Evolutionary conservation across 2,888 invertebrate species (phyloP).

Genomic region (Gymnosoma rotundatum): DNA sequence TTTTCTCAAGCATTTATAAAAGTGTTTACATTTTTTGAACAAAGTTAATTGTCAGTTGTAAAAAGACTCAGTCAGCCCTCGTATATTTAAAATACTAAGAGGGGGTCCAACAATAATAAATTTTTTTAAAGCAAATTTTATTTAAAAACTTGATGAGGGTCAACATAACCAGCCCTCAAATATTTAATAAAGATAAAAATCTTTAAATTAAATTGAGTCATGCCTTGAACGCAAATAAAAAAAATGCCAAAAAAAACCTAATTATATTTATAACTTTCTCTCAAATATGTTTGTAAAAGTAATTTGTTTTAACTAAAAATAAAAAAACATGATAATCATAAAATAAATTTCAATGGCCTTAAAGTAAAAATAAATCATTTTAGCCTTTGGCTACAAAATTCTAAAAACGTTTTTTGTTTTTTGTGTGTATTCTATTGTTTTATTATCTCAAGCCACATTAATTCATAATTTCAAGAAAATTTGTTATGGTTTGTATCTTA

Average conservation of each 20-base stretch:
- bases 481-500: slow-evolving; percentile 47
- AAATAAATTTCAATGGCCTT: neutral
- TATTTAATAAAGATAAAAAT: slow-evolving; percentile 47
- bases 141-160: slow-evolving; percentile 66
- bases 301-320: neutral
- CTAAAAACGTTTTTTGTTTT: slow-evolving; percentile 13
- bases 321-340: neutral
- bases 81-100: slow-evolving; percentile 19
- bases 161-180: slow-evolving; percentile 50
- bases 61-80: neutral
- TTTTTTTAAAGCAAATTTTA: slow-evolving; percentile 15
- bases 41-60: no score
- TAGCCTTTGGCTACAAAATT: slow-evolving; percentile 50
- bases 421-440: slow-evolving; percentile 41
- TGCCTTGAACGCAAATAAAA: slow-evolving; percentile 10
- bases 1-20: no score
- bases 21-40: no score
- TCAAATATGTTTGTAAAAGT: slow-evolving; percentile 10
- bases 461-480: slow-evolving; percentile 48
- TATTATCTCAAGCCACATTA: slow-evolving; percentile 42
- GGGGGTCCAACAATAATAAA: slow-evolving; percentile 28
- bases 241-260: neutral
- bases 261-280: slow-evolving; percentile 54
- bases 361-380: slow-evolving; percentile 27
- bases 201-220: slow-evolving; percentile 57